These are phyloP conservation scores for Chaetodon auriga DNA, from an alignment of 2,113 vertebrate genomes.

Conservation along the genomic window DNA sequence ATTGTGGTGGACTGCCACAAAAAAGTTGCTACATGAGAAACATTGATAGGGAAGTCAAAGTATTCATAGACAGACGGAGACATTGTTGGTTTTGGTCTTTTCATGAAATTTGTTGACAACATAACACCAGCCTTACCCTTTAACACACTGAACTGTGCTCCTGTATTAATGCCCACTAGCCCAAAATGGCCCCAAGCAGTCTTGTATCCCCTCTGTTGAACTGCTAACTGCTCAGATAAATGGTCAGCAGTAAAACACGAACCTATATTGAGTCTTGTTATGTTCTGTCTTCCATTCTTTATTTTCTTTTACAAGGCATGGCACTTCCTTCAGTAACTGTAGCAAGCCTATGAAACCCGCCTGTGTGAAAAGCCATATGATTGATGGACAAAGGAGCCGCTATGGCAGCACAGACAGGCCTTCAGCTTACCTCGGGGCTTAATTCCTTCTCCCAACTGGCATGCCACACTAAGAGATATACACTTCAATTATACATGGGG, in stretches of 20 bases:
- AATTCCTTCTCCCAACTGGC: constrained; percentile 71
- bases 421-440: constrained; percentile 64
- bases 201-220: not conserved
- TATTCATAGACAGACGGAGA: not conserved
- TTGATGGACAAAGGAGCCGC: constrained; percentile 68
- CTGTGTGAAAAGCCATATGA: constrained; percentile 61
- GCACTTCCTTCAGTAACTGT: constrained; percentile 53
- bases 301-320: constrained; percentile 39
- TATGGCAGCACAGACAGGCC: constrained; percentile 62
- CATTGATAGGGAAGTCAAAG: not conserved
- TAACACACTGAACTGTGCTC: not conserved
- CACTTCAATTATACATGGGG: constrained; percentile 79
- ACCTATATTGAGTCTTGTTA: constrained; percentile 28
- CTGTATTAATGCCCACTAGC: constrained; percentile 15
- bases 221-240: constrained; percentile 48
- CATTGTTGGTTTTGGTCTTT: constrained; percentile 2
- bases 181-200: constrained; percentile 27
- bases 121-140: not conserved
- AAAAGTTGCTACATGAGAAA: not conserved
- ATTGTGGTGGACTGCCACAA: too few species aligned
- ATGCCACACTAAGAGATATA: constrained; percentile 71
- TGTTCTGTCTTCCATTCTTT: constrained; percentile 29
- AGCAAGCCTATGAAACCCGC: constrained; percentile 40
- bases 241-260: constrained; percentile 51
- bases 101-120: constrained; percentile 3